Base-by-base conservation (phyloP, 2,888 invertebrate species). In the Tryphoninae sp. region DNA sequence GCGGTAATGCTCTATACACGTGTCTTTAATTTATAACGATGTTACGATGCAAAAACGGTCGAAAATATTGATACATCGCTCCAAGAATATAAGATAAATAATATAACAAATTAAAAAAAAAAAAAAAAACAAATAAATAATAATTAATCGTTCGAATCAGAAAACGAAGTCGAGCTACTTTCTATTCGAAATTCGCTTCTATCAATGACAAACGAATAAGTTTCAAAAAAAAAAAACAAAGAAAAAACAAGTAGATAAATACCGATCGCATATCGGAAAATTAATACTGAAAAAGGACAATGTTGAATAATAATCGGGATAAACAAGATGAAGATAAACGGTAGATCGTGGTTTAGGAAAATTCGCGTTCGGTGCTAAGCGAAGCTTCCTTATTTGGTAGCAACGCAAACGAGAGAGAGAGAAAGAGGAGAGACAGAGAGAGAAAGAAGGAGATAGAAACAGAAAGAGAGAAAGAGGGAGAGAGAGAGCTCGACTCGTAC, bases 1-100 rank as follows among this genome's bases (percentile, higher is more conserved):
- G 68, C 49, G 53, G 72, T 53, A 58, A 79, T 68, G 40, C 65
- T 51, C 61, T 40, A 69, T 61, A 19, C 55, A 55, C 16, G 19
- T 19, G 8, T 19, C 55, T 16, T 22, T 7, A 7, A 55, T 19
- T 16, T 19, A 55, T 55, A 16, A 19, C 19, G 55, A 55, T 13
- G 45, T 33, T 6, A 6, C 6, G 33, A 13, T 45, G 11, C 13
- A 45, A 13, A 45, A 45, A 45, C 45, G 13, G 2, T 45, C 45
- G 45, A 45, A 45, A 53, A 8, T 19, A 53, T 53, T 45, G 8
- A 45, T 45, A 45, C 45, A 45, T 26, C 26, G 2, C 3, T 45
- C 45, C 45, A 45, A 45, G 8, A 45, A 45, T 45, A 11, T 45
- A 45, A 45, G 3, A 45, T 11, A 13, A 45, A 45, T 3, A 45